A percentile compares a stretch with the other conserved stretches of the same genome.
Evolutionary conservation across 1,140 invertebrate species (phyloP).

Genomic region (Macrotrachela quadricornifera): DNA sequence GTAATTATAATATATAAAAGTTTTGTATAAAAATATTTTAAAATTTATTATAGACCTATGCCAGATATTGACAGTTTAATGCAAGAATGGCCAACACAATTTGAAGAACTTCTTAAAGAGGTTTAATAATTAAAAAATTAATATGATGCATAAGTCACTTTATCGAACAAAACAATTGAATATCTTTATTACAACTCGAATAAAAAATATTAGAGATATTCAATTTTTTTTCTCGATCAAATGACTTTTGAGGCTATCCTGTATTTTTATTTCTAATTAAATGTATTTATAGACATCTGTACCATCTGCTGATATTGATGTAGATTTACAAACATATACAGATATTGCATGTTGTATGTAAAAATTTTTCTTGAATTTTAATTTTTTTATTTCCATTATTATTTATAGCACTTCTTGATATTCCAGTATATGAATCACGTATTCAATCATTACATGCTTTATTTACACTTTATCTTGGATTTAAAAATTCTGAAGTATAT

Average conservation of each 20-base stretch:
- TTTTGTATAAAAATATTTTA: constrained; percentile 1
- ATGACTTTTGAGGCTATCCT: too few species aligned
- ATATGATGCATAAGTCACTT: not conserved
- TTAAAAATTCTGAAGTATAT: constrained; percentile 34
- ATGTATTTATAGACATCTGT: constrained; percentile 50
- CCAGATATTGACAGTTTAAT: constrained; percentile 77
- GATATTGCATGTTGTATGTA: too few species aligned
- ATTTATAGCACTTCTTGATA: constrained; percentile 58
- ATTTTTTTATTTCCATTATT: too few species aligned
- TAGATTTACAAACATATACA: too few species aligned
- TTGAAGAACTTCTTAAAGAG: constrained; percentile 57
- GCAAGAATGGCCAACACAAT: constrained; percentile 72
- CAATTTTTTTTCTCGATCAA: too few species aligned
- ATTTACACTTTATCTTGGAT: constrained; percentile 57
- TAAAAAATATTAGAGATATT: too few species aligned
- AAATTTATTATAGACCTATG: constrained; percentile 45
- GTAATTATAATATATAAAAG: constrained; percentile 30
- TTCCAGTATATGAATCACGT: constrained; percentile 55
- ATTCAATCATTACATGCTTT: constrained; percentile 70
- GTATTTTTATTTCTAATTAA: constrained; percentile 50
- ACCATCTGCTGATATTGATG: constrained; percentile 27
- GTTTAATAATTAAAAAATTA: constrained; percentile 9
- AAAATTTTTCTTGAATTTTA: too few species aligned
- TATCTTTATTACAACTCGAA: too few species aligned
- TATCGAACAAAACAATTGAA: not conserved